phyloP scores from a whole-genome alignment of 1,140 invertebrate species.

The Prorops nasuta region DNA sequence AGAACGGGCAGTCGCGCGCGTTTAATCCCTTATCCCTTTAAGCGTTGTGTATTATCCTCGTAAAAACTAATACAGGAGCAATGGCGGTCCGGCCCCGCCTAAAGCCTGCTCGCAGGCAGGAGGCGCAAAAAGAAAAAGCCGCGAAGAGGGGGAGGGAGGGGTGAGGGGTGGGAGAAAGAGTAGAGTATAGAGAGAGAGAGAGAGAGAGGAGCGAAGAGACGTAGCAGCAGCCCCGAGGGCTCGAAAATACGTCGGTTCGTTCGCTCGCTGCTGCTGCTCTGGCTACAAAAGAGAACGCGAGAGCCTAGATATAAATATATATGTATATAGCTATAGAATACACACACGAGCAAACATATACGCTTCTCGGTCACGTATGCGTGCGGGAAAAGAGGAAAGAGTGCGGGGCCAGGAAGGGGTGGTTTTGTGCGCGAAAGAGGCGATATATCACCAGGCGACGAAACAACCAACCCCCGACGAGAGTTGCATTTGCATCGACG shows the following conservation, averaged over 20 bases:
- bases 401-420: slow-evolving; percentile 8
- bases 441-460: slow-evolving; percentile 48
- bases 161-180: slow-evolving; percentile 8
- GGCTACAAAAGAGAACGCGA: too few species aligned
- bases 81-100: slow-evolving; percentile 32
- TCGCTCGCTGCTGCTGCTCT: not conserved
- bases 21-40: slow-evolving; percentile 58
- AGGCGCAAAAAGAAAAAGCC: slow-evolving; percentile 23
- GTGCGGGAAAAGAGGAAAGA: slow-evolving; percentile 8
- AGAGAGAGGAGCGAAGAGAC: slow-evolving; percentile 13
- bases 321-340: too few species aligned
- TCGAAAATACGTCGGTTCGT: slow-evolving; percentile 32
- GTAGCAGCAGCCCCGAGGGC: slow-evolving; percentile 24
- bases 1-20: slow-evolving; percentile 19
- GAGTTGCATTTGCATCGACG: slow-evolving; percentile 50
- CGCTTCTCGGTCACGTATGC: too few species aligned
- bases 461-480: slow-evolving; percentile 47
- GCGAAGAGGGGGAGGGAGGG: slow-evolving; percentile 13
- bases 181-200: slow-evolving; percentile 4
- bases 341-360: too few species aligned
- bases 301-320: too few species aligned
- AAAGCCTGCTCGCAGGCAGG: slow-evolving; percentile 41
- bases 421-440: slow-evolving; percentile 34
- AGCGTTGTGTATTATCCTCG: slow-evolving; percentile 57
- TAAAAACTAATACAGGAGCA: slow-evolving; percentile 55